A percentile compares a stretch with the other conserved stretches of the same genome.
Conservation (phyloP, 1,140 invertebrate species). For the Campoletis sonorensis region DNA sequence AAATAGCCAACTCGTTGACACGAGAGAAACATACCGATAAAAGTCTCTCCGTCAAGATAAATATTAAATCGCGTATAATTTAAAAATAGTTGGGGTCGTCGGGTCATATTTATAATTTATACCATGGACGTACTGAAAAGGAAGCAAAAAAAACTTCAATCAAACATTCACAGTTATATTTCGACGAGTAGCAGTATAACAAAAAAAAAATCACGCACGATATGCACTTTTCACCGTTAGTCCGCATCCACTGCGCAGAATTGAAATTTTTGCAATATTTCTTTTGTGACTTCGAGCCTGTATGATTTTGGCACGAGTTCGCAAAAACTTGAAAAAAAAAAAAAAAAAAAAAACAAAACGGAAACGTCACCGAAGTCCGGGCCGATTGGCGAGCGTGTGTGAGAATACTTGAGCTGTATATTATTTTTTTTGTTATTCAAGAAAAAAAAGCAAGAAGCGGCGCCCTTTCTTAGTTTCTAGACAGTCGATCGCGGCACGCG, state of each 20-base stretch:
- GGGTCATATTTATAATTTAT: slow-evolving; percentile 6
- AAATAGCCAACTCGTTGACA: neutral
- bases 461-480: slow-evolving; percentile 45
- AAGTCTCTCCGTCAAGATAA: neutral
- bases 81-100: neutral
- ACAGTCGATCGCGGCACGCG: slow-evolving; percentile 40
- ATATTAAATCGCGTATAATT: neutral
- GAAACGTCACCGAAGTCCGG: slow-evolving; percentile 30
- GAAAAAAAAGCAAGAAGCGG: slow-evolving; percentile 41
- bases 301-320: slow-evolving; percentile 19
- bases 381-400: slow-evolving; percentile 65
- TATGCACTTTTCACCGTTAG: slow-evolving; percentile 6
- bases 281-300: slow-evolving; percentile 14
- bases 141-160: neutral
- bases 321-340: slow-evolving; percentile 3
- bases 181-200: neutral
- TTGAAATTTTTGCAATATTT: slow-evolving; percentile 4
- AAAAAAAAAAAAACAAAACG: slow-evolving; percentile 1
- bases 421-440: neutral
- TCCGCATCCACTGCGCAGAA: slow-evolving; percentile 14
- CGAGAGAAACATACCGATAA: neutral
- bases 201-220: neutral
- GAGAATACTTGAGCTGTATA: slow-evolving; percentile 56
- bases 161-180: neutral
- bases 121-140: neutral